These are phyloP conservation scores for Goniozus legneri DNA, from an alignment of 1,140 invertebrate genomes.

Conservation along the genomic window DNA sequence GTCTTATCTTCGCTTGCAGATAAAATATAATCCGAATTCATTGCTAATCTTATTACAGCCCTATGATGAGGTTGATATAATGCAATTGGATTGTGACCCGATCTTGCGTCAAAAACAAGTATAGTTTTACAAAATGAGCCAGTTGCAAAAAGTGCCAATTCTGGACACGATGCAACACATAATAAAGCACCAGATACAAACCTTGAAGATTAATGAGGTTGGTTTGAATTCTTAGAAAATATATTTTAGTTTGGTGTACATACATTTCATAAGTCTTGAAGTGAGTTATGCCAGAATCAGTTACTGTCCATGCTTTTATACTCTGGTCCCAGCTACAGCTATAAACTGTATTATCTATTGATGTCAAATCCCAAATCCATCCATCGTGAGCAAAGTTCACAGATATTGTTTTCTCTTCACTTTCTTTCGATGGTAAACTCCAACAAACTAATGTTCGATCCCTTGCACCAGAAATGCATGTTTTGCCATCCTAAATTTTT, in stretches of 20 bases:
- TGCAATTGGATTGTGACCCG: constrained; percentile 17
- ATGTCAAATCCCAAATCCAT: constrained; percentile 49
- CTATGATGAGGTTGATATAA: constrained; percentile 35
- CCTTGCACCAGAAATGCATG: constrained; percentile 44
- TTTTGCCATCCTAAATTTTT: constrained; percentile 29
- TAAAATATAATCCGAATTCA: constrained; percentile 40
- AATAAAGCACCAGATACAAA: constrained; percentile 29
- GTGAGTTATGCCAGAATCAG: constrained; percentile 20
- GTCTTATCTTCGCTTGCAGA: constrained; percentile 47
- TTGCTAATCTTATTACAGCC: constrained; percentile 38
- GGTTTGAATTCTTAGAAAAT: not conserved
- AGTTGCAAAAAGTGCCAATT: constrained; percentile 32
- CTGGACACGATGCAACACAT: constrained; percentile 35
- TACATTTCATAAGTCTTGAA: constrained; percentile 38
- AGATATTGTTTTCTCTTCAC: constrained; percentile 10
- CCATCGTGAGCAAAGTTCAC: constrained; percentile 38
- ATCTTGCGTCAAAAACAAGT: constrained; percentile 39
- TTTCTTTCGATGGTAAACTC: constrained; percentile 23
- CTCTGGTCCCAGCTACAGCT: constrained; percentile 47
- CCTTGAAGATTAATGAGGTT: constrained; percentile 21
- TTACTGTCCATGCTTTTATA: constrained; percentile 40
- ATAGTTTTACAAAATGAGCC: constrained; percentile 38
- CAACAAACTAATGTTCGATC: constrained; percentile 39
- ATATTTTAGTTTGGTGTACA: constrained; percentile 1
- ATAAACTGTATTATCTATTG: constrained; percentile 38